Conservation (phyloP, 1,140 invertebrate species). For the Leguminivora glycinivorella region DNA sequence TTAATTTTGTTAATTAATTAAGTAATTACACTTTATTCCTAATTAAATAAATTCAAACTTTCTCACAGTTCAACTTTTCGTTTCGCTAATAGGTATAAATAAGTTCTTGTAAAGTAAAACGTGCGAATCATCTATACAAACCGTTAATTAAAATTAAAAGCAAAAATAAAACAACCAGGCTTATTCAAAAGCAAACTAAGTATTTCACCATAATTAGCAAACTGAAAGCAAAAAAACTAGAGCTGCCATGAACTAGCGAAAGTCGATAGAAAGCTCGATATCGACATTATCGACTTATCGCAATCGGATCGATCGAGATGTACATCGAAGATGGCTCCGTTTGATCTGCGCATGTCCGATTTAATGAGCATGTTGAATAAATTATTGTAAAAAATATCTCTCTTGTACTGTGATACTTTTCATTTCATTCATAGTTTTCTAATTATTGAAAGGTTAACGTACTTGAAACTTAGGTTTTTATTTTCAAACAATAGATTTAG, state of each 20-base stretch:
- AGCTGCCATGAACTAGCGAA: conserved; percentile 18
- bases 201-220: neutral
- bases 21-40: too few relatives aligned
- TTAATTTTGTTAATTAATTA: too few relatives aligned
- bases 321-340: conserved; percentile 15
- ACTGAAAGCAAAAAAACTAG: conserved; percentile 24
- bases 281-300: conserved; percentile 20
- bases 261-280: conserved; percentile 28
- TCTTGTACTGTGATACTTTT: neutral
- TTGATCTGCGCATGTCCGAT: conserved; percentile 11
- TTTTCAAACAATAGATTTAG: neutral
- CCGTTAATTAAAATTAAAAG: neutral
- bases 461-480: too few relatives aligned
- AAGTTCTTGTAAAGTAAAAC: neutral
- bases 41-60: too few relatives aligned
- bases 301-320: conserved; percentile 13
- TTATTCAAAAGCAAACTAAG: conserved; percentile 5
- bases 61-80: neutral
- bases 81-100: neutral
- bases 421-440: neutral
- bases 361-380: conserved; percentile 16
- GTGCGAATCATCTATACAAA: neutral
- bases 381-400: conserved; percentile 24
- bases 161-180: neutral
- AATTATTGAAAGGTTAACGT: neutral